phyloP scores from a whole-genome alignment of 2,113 vertebrate species.

The Galemys pyrenaicus region DNA sequence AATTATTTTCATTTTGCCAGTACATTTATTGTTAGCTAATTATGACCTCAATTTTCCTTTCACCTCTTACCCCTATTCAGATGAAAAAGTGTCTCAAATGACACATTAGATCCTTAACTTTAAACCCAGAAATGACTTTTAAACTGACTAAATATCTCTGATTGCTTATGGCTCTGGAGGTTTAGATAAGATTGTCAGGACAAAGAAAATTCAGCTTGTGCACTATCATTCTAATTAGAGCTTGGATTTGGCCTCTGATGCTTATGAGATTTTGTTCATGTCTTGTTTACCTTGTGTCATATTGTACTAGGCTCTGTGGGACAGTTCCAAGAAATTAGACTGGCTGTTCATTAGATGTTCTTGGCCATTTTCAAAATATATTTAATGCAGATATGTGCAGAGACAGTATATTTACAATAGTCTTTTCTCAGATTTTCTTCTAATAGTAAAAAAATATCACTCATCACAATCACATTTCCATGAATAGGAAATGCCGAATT shows the following conservation, averaged over 20 bases:
- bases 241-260: not conserved
- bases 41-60: constrained; percentile 21
- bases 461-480: not conserved
- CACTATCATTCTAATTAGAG: not conserved
- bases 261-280: not conserved
- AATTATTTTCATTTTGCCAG: constrained; percentile 23
- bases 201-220: not conserved
- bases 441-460: not conserved
- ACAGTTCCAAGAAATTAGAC: not conserved
- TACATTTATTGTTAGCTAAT: not conserved
- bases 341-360: not conserved
- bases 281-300: not conserved
- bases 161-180: not conserved
- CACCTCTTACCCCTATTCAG: not conserved
- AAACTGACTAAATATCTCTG: constrained; percentile 25
- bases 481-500: not conserved
- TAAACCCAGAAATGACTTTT: constrained; percentile 16
- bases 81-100: not conserved
- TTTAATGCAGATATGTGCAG: not conserved
- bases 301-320: not conserved
- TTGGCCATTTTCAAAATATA: constrained; percentile 10
- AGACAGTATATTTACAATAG: not conserved
- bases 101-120: not conserved
- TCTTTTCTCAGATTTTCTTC: not conserved
- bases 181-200: not conserved